Percentiles rank a stretch among this genome's conserved stretches.
phyloP scores from a whole-genome alignment of 2,113 vertebrate species.

The Galeopterus variegatus region DNA sequence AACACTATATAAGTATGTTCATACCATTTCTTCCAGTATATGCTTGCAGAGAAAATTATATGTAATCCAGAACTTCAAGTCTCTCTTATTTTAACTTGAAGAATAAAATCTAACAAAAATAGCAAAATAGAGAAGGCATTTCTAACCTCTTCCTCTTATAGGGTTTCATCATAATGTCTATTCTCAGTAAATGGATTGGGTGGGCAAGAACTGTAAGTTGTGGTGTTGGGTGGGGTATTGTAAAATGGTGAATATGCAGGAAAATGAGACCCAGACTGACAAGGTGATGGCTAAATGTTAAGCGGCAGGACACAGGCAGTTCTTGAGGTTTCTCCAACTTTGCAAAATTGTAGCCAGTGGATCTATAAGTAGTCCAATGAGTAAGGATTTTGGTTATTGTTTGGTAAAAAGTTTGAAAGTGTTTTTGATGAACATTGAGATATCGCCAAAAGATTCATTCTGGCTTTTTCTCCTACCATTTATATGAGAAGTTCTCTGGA shows the following conservation, averaged over 20 bases:
- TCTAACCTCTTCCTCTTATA: neutral
- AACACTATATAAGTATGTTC: neutral
- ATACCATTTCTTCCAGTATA: neutral
- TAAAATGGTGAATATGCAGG: neutral
- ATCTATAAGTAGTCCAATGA: neutral
- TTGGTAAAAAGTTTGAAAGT: conserved; percentile 5
- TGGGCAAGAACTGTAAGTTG: neutral
- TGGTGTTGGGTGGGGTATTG: neutral
- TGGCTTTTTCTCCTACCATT: neutral
- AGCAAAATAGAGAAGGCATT: conserved; percentile 2
- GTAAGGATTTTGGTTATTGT: neutral
- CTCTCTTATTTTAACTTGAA: neutral
- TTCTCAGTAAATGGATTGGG: neutral
- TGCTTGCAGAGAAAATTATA: conserved; percentile 12
- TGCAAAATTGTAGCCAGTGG: neutral
- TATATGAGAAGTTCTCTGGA: neutral
- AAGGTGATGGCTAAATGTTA: neutral
- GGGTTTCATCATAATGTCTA: neutral
- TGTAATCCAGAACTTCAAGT: neutral
- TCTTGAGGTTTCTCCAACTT: neutral
- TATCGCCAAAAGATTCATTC: neutral
- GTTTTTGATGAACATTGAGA: neutral
- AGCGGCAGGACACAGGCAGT: neutral
- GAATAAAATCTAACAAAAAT: conserved; percentile 33
- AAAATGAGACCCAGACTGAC: neutral